Conservation (phyloP, 2,888 invertebrate genomes). For the Gryllus longicercus region DNA sequence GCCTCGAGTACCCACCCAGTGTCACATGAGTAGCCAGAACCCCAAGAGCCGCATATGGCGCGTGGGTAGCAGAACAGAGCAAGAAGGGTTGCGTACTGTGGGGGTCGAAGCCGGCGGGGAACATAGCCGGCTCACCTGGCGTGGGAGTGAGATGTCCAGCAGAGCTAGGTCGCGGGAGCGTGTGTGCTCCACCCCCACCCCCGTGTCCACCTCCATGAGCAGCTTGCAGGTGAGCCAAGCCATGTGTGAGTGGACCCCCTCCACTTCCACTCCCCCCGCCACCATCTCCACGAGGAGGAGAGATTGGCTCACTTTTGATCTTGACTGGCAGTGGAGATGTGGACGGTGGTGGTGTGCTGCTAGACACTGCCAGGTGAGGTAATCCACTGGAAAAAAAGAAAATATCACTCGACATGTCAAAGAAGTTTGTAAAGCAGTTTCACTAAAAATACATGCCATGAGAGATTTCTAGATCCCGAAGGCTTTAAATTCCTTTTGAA, state of each 20-base stretch:
- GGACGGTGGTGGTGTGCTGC: conserved; percentile 71
- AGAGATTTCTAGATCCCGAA: too few species aligned
- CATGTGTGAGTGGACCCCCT: conserved; percentile 46
- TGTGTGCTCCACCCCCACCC: conserved; percentile 29
- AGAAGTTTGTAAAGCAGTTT: not conserved
- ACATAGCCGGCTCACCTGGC: conserved; percentile 46
- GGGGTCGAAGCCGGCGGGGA: conserved; percentile 17
- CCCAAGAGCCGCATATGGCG: conserved; percentile 4
- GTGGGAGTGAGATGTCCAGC: conserved; percentile 59
- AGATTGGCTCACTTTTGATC: conserved; percentile 93
- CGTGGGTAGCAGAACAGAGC: not conserved
- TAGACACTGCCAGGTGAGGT: conserved; percentile 72
- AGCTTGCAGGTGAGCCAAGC: conserved; percentile 53
- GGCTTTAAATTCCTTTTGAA: not conserved
- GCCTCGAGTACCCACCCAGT: conserved; percentile 7
- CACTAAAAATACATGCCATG: not conserved
- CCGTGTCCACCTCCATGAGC: conserved; percentile 44
- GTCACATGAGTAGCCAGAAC: not conserved
- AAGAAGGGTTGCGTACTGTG: conserved; percentile 18
- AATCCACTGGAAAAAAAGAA: conserved; percentile 55
- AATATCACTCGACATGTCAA: too few species aligned
- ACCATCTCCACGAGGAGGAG: conserved; percentile 72
- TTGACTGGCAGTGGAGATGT: conserved; percentile 79
- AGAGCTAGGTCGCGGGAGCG: conserved; percentile 56
- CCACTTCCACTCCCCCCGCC: conserved; percentile 43